Conservation (phyloP, 23 tunicate genomes). For the Styela clava region DNA sequence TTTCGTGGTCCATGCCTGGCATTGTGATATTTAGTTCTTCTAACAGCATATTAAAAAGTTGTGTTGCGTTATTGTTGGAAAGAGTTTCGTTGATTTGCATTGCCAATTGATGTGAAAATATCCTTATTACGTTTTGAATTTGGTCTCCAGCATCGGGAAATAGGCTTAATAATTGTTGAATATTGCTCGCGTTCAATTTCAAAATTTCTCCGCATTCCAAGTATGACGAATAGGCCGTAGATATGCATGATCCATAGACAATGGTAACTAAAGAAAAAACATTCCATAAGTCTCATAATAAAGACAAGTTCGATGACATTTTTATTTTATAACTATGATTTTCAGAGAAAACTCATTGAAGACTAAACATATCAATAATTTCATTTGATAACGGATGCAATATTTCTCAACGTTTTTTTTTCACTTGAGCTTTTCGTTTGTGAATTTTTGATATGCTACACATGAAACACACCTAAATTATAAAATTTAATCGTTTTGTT, state of each 20-base stretch:
- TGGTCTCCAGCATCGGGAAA: constrained; percentile 1
- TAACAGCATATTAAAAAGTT: not conserved
- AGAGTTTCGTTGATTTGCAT: constrained; percentile 1
- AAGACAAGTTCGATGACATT: no score
- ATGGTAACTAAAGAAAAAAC: not conserved
- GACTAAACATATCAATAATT: no score
- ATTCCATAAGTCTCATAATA: no score
- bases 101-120: not conserved
- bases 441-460: no score
- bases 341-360: no score
- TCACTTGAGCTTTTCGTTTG: no score
- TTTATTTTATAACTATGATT: no score
- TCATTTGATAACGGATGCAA: no score
- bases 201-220: not conserved
- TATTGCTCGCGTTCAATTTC: not conserved
- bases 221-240: constrained; percentile 13
- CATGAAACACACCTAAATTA: no score
- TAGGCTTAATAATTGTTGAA: not conserved
- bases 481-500: no score
- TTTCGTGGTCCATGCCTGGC: not conserved
- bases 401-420: no score
- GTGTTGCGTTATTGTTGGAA: not conserved
- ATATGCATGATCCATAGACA: constrained; percentile 2
- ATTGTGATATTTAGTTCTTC: not conserved
- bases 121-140: not conserved